Conservation (phyloP, 2,797 vertebrate species). For the Meriones psammophilus region DNA sequence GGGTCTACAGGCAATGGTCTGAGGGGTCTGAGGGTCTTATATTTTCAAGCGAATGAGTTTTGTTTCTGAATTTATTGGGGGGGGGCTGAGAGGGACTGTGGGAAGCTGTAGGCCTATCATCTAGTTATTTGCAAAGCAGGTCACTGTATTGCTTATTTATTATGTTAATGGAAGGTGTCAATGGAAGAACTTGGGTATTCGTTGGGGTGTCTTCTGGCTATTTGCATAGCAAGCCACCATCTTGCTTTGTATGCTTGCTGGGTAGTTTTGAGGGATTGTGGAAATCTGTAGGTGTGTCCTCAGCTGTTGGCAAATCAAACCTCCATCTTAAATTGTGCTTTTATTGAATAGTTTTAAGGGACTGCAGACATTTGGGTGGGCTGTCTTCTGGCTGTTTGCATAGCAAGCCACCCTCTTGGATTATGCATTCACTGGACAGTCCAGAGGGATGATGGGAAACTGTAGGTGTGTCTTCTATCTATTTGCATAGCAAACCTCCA, state of each 20-base stretch:
- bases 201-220: background rate
- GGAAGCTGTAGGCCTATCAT: background rate
- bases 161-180: background rate
- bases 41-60: background rate
- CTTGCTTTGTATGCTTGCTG: background rate
- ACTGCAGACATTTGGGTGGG: background rate
- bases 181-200: background rate
- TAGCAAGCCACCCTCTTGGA: background rate
- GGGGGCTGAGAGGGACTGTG: background rate
- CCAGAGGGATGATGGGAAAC: background rate
- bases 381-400: background rate
- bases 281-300: background rate
- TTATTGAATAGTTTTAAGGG: background rate
- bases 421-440: background rate
- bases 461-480: background rate
- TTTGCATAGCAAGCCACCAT: background rate
- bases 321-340: background rate
- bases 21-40: background rate
- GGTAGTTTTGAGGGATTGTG: background rate
- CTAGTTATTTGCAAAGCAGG: background rate
- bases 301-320: background rate
- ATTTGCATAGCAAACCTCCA: background rate
- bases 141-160: background rate
- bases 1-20: background rate
- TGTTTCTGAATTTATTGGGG: background rate